phyloP scores from a whole-genome alignment of 2,113 vertebrate genomes.

The Elgaria multicarinata region DNA sequence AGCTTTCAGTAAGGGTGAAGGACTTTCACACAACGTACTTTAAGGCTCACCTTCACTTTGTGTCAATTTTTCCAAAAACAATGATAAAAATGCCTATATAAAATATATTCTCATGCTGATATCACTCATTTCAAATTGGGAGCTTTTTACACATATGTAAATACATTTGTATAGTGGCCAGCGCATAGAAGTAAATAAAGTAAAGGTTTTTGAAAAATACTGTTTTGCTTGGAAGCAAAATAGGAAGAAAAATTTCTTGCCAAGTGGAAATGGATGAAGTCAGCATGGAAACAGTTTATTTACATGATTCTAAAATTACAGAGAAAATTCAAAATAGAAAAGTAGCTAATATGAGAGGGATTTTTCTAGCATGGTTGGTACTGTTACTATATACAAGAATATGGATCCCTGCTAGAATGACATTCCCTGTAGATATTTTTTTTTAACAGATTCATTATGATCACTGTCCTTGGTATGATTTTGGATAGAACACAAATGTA shows the following conservation, averaged over 20 bases:
- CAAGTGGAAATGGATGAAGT: slow-evolving; percentile 48
- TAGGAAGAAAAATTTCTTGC: slow-evolving; percentile 33
- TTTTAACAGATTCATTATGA: neutral
- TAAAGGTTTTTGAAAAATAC: neutral
- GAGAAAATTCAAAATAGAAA: slow-evolving; percentile 27
- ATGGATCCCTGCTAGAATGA: neutral
- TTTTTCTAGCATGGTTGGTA: neutral
- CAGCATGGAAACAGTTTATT: slow-evolving; percentile 31
- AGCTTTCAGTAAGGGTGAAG: neutral
- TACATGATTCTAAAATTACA: slow-evolving; percentile 22
- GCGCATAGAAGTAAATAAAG: slow-evolving; percentile 14
- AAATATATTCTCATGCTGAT: neutral
- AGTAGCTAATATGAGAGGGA: slow-evolving; percentile 1
- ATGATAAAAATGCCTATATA: neutral
- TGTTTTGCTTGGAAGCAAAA: slow-evolving; percentile 33
- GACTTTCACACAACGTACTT: neutral
- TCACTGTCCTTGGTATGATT: neutral
- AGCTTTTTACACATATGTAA: neutral
- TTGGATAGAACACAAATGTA: neutral
- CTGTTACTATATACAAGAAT: neutral
- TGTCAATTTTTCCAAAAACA: neutral
- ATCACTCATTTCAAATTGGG: neutral
- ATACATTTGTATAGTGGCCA: neutral
- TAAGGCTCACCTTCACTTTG: neutral
- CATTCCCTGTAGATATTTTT: neutral